Percentiles rank a stretch among this genome's conserved stretches.
These are phyloP conservation scores for Saguinus imperator DNA, from an alignment of 2,113 vertebrate species.

Conservation along the genomic window DNA sequence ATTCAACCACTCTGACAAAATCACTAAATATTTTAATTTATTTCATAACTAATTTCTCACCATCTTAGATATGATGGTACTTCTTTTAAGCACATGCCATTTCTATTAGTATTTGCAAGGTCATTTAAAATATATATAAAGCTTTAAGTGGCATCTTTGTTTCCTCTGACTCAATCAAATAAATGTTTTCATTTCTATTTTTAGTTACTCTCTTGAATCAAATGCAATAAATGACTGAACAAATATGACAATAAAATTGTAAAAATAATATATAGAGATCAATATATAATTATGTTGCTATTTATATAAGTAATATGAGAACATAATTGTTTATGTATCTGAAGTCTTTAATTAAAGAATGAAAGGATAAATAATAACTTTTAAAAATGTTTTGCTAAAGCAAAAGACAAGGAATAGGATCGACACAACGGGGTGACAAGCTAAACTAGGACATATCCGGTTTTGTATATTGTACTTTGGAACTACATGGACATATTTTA, in stretches of 20 bases:
- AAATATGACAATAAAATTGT: not conserved
- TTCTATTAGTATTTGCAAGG: not conserved
- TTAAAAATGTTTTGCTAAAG: not conserved
- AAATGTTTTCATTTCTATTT: not conserved
- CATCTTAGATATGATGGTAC: not conserved
- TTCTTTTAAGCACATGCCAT: not conserved
- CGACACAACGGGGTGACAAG: not conserved
- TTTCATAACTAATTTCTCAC: not conserved
- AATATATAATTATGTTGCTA: not conserved
- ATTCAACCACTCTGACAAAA: not conserved
- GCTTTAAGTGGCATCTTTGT: not conserved
- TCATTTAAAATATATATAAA: not conserved
- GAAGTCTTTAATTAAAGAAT: slow-evolving; percentile 2
- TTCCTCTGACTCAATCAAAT: not conserved
- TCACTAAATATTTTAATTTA: not conserved
- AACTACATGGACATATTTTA: not conserved
- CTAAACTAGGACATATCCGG: not conserved
- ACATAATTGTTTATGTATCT: not conserved
- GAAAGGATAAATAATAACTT: not conserved
- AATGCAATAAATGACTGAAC: not conserved
- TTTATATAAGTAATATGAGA: not conserved
- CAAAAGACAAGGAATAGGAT: not conserved
- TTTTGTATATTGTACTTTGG: not conserved
- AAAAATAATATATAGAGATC: not conserved
- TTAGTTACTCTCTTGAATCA: not conserved